Base-by-base conservation (phyloP, 1,140 invertebrate genomes). In the Pseudomyrmex flavicornis region DNA sequence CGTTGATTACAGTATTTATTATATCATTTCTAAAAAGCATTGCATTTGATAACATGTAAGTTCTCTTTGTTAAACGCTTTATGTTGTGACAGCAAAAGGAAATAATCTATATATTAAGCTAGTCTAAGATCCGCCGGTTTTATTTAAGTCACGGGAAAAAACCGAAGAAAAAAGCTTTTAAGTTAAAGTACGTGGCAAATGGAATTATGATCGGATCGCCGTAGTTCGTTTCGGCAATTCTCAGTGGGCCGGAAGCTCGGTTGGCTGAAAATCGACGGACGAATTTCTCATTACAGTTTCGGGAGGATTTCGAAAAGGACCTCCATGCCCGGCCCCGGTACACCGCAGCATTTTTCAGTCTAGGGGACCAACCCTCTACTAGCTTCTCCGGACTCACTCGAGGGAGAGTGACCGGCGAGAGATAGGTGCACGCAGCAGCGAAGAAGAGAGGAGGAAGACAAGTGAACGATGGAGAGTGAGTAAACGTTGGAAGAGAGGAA, bases 321-420 rank as follows among this genome's bases (percentile, higher is more conserved):
- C 85, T 85, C 82, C 83, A 85, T 85, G 89, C 87, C 87, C 86
- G 88, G 75, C 77, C 35, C 35, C 82, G 90, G 91, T 92, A 80
- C 66, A 90, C 91, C 91, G 84, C 91, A 92, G 89, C 89, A 92
- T 92, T 93, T 93, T 93, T 92, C 86, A 91, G 91, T 92, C 91
- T 92, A 87, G 87, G 85, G 90, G 88, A 88, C 90, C 85, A 85
- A 90, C 70, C 85, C 79, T 35, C 86, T 83, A 85, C 69, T 84
- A 85, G 88, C 88, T 90, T 88, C 90, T 85, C 85, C 70, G 86
- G 82, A 85, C 77, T 89, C 68, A 70, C 70, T 77, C 83, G 83
- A 80, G 77, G 73, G 86, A 85, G 86, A 91, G 74, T 56, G 84
- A 89, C 83, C 74, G 62, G 62, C 85, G 46, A 66, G 62, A 86